phyloP scores from a whole-genome alignment of 1,140 invertebrate genomes.

The Pseudomyrmex sp. region DNA sequence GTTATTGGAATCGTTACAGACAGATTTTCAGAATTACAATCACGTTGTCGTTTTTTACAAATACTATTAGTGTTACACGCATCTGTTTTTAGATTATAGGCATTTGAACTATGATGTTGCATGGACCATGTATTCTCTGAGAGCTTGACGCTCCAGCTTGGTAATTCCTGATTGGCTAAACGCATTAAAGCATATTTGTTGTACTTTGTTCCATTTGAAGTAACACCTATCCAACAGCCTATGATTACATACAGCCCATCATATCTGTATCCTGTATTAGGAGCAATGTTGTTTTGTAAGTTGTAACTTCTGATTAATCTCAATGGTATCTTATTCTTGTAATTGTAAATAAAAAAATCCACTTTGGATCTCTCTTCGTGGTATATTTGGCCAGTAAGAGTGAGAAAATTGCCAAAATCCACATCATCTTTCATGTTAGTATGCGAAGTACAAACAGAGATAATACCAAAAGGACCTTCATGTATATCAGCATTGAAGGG shows the following conservation, averaged over 20 bases:
- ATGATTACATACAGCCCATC: slow-evolving; percentile 81
- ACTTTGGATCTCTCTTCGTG: slow-evolving; percentile 26
- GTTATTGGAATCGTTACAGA: neutral
- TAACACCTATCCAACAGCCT: slow-evolving; percentile 78
- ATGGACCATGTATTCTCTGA: neutral
- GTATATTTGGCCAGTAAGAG: slow-evolving; percentile 79
- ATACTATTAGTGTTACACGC: neutral
- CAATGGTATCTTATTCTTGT: slow-evolving; percentile 79
- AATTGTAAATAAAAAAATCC: slow-evolving; percentile 78
- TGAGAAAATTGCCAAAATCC: slow-evolving; percentile 79
- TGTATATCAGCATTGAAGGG: slow-evolving; percentile 78
- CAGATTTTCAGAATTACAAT: neutral
- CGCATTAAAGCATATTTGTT: slow-evolving; percentile 80
- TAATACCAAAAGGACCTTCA: slow-evolving; percentile 80
- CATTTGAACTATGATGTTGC: neutral
- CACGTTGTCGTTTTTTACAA: slow-evolving; percentile 11
- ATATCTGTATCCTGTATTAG: slow-evolving; percentile 82
- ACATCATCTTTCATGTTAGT: slow-evolving; percentile 74
- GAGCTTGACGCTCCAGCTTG: slow-evolving; percentile 60
- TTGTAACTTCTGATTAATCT: slow-evolving; percentile 80
- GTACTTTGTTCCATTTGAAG: slow-evolving; percentile 70
- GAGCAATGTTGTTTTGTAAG: slow-evolving; percentile 79
- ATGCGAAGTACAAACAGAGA: slow-evolving; percentile 79
- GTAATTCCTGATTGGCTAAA: slow-evolving; percentile 72
- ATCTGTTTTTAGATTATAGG: slow-evolving; percentile 55